phyloP scores from a whole-genome alignment of 2,888 invertebrate genomes.

The Mesopsocus fuscifrons region DNA sequence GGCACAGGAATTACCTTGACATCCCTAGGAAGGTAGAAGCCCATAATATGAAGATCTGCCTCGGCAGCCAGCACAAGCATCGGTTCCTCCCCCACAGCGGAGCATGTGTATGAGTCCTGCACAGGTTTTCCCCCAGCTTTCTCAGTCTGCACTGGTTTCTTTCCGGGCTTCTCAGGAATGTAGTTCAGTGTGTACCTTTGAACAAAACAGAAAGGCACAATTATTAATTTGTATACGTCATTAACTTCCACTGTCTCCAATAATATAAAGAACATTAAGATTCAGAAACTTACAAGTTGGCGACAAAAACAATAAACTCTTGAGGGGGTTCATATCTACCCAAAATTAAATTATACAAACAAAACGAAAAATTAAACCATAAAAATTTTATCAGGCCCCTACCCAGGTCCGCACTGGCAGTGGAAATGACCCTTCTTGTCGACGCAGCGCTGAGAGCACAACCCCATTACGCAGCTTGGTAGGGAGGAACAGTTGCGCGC shows the following conservation, averaged over 20 bases:
- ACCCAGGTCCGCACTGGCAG: conserved; percentile 23
- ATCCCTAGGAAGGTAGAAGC: background rate
- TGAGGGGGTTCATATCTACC: too few species aligned
- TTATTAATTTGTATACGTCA: too few species aligned
- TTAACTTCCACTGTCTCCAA: too few species aligned
- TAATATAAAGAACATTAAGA: too few species aligned
- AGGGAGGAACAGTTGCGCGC: conserved; percentile 12
- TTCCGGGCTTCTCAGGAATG: background rate
- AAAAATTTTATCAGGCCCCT: too few species aligned
- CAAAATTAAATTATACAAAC: too few species aligned
- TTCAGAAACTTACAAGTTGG: too few species aligned
- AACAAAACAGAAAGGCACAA: too few species aligned
- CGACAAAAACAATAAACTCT: too few species aligned
- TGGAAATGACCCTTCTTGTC: conserved; percentile 29
- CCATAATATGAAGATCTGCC: background rate
- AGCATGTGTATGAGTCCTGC: background rate
- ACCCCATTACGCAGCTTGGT: conserved; percentile 41
- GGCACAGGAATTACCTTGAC: too few species aligned
- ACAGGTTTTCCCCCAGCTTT: background rate
- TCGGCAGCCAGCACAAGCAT: background rate
- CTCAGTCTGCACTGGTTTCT: background rate
- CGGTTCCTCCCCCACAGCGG: background rate
- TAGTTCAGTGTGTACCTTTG: background rate
- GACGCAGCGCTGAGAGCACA: conserved; percentile 61
- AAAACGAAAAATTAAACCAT: too few species aligned